A percentile compares a stretch with the other conserved stretches of the same genome.
Conservation (phyloP, 1,140 invertebrate genomes). For the Cyclina sinensis region DNA sequence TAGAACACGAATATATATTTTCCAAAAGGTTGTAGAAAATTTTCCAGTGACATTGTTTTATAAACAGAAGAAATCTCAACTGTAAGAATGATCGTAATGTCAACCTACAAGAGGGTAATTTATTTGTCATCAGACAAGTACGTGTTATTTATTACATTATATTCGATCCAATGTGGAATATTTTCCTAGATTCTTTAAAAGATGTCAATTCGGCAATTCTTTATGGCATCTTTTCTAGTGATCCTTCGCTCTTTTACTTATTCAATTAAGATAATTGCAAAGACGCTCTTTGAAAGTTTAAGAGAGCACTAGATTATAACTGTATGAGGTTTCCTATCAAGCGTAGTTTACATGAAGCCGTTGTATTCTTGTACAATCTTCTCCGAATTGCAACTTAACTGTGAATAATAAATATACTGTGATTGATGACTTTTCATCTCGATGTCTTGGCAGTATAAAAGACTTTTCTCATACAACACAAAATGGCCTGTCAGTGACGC, state of each 20-base stretch:
- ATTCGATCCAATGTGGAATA: too few relatives aligned
- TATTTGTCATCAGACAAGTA: too few relatives aligned
- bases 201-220: background rate
- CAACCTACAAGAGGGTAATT: too few relatives aligned
- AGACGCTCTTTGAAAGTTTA: background rate
- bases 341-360: background rate
- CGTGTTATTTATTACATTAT: too few relatives aligned
- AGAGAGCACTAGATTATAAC: background rate
- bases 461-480: background rate
- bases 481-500: background rate
- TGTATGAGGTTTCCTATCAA: background rate
- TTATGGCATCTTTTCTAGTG: background rate
- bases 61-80: too few relatives aligned
- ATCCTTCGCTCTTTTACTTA: background rate
- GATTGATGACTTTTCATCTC: background rate
- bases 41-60: too few relatives aligned
- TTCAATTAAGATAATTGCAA: slow-evolving; percentile 14
- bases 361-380: background rate
- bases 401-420: background rate
- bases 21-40: too few relatives aligned
- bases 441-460: background rate
- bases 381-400: background rate
- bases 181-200: background rate
- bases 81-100: too few relatives aligned
- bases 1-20: too few relatives aligned